Percentiles rank a stretch among this genome's conserved stretches.
phyloP scores from a whole-genome alignment of 1,140 invertebrate species.

The Drosophila auraria region DNA sequence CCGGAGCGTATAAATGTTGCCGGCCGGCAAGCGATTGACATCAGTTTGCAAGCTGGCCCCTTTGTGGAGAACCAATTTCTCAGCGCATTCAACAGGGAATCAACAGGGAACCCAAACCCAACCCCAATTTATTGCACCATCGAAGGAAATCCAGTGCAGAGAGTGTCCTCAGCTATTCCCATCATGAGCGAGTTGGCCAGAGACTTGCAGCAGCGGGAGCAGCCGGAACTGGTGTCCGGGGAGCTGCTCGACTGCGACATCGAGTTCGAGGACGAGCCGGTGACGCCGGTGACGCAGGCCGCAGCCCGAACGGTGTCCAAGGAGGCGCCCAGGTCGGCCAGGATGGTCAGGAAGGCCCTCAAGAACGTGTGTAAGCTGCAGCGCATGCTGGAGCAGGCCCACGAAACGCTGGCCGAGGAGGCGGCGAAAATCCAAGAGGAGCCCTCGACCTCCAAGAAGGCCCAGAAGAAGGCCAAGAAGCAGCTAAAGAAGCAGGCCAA shows the following conservation, averaged over 20 bases:
- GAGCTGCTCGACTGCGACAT: conserved; percentile 56
- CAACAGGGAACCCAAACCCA: not conserved
- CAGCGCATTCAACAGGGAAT: not conserved
- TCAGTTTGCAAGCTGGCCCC: conserved; percentile 46
- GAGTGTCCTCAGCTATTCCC: not conserved
- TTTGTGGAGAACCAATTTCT: conserved; percentile 20
- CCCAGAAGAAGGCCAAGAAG: conserved; percentile 40
- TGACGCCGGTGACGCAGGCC: not conserved
- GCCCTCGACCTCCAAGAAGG: conserved; percentile 18
- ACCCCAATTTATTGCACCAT: not conserved
- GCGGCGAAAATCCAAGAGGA: not conserved
- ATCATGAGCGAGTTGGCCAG: conserved; percentile 28
- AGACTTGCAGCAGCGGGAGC: conserved; percentile 10
- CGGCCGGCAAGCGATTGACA: conserved; percentile 57
- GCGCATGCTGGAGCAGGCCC: conserved; percentile 54
- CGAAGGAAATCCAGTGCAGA: not conserved
- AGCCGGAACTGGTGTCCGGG: conserved; percentile 7
- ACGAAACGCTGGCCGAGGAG: conserved; percentile 47
- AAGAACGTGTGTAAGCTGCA: conserved; percentile 65
- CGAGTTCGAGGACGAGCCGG: conserved; percentile 36
- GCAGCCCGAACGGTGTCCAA: not conserved
- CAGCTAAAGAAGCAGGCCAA: conserved; percentile 51
- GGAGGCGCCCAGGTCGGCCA: not conserved
- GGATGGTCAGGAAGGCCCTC: conserved; percentile 55
- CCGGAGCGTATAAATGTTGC: conserved; percentile 66